These are phyloP conservation scores for Tachyglossus aculeatus DNA, from an alignment of 2,797 vertebrate species.

Conservation along the genomic window DNA sequence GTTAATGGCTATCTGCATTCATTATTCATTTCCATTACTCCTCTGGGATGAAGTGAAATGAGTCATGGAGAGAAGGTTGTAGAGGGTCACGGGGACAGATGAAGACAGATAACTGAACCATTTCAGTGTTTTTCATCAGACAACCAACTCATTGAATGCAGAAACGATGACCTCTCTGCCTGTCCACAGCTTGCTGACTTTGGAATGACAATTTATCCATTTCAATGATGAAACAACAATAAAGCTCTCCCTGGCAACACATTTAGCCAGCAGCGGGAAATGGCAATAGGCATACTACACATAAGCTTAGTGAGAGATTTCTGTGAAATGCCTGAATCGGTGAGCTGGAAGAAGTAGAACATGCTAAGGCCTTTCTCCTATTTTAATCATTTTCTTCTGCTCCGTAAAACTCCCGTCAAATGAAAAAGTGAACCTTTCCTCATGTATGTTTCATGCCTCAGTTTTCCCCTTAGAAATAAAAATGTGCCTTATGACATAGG, in stretches of 20 bases:
- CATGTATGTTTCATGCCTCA: too few relatives aligned
- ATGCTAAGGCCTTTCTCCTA: not conserved
- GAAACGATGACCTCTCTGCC: not conserved
- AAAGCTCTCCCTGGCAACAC: not conserved
- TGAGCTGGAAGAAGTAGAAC: not conserved
- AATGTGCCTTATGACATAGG: too few relatives aligned
- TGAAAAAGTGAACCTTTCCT: not conserved
- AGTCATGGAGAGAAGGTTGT: not conserved
- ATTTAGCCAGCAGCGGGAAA: too few relatives aligned
- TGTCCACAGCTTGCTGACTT: not conserved
- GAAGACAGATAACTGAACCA: not conserved
- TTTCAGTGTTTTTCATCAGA: not conserved
- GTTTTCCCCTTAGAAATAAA: too few relatives aligned
- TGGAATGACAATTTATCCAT: not conserved
- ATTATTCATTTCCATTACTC: constrained; percentile 2
- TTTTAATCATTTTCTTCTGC: not conserved
- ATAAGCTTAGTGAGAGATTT: not conserved
- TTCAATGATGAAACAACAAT: not conserved
- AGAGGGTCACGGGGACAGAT: not conserved
- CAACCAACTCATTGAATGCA: not conserved
- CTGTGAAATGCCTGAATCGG: not conserved
- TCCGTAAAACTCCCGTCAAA: not conserved
- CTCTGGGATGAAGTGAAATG: not conserved
- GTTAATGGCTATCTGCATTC: not conserved
- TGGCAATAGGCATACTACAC: too few relatives aligned